Evolutionary conservation across 2,113 vertebrate genomes (phyloP).

Genomic region (Rhea pennata): DNA sequence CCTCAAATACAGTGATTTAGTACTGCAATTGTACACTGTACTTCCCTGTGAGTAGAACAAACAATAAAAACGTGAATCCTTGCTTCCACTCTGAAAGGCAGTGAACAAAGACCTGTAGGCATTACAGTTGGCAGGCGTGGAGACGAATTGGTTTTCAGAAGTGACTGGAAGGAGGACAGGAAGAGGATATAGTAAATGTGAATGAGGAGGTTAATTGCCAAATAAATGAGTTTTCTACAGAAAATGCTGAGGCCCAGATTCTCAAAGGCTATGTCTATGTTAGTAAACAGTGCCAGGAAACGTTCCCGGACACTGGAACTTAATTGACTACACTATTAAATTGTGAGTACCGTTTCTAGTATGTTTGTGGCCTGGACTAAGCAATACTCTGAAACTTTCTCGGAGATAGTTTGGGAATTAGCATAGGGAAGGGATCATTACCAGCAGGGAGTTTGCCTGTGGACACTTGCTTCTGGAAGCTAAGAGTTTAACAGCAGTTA

Average conservation of each 20-base stretch:
- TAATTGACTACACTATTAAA: not conserved
- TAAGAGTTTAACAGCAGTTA: not conserved
- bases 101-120: not conserved
- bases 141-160: not conserved
- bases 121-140: not conserved
- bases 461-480: not conserved
- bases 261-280: not conserved
- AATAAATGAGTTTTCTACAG: conserved; percentile 12
- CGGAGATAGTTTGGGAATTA: not conserved
- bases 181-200: not conserved
- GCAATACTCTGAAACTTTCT: not conserved
- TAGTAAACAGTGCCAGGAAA: not conserved
- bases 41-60: not conserved
- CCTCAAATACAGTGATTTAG: conserved; percentile 23
- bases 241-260: not conserved
- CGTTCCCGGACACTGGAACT: not conserved
- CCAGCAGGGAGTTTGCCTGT: not conserved
- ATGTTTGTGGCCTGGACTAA: not conserved
- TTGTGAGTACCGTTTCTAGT: not conserved
- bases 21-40: not conserved
- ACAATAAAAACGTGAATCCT: not conserved
- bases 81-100: conserved; percentile 20
- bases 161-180: not conserved
- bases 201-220: conserved; percentile 4
- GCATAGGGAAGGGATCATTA: not conserved